Evolutionary conservation across 2,113 vertebrate species (phyloP), one percentile per base, ranked within the genome.

Genomic region (Sinocyclocheilus maitianheensis): DNA sequence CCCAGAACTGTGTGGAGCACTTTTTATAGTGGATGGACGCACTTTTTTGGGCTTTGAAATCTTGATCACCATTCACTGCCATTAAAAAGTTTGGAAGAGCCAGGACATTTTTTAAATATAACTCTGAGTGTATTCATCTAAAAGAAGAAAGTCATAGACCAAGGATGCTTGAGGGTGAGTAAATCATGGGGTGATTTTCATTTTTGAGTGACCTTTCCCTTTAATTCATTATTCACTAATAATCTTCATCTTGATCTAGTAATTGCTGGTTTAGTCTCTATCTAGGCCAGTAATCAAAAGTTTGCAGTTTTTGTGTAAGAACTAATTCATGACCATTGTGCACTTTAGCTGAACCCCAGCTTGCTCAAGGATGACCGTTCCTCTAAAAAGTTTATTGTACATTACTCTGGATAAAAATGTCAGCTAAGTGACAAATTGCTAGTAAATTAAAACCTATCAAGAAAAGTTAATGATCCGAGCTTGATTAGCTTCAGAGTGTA

Each of bases 401-500:
- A 22, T 63, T 24, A 0, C 12, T 34, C 37, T 63, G 77, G 13
- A 81, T 81, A 48, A 81, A 65, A 81, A 18, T 46, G 24, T 67
- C 79, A 67, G 40, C 24, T 81, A 26, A 48, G n/a, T 63, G 55
- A 69, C 80, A 69, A 69, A 69, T 83, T 30, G 34, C 46, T n/a
- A 22, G 18, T 83, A 83, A 83, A 83, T 83, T 83, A 71, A 71
- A 24, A n/a, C 18, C 14, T 16, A 10, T 53, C 46, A 71, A 26
- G 65, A 83, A 37, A 71, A 83, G 81, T 71, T 83, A 55, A 83
- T 71, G 63, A 71, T 83, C 81, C 4, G 8, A 83, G 20, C 81
- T 55, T 71, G 65, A 83, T 55, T 71, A 37, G 10, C 80, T 71
- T 82, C 16, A 69, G 43, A 55, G 16, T 37, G 13, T 8, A 26